Percentiles rank a stretch among this genome's conserved stretches.
Evolutionary conservation across 2,888 invertebrate genomes (phyloP).

Genomic region (Dicroscelio sp.): DNA sequence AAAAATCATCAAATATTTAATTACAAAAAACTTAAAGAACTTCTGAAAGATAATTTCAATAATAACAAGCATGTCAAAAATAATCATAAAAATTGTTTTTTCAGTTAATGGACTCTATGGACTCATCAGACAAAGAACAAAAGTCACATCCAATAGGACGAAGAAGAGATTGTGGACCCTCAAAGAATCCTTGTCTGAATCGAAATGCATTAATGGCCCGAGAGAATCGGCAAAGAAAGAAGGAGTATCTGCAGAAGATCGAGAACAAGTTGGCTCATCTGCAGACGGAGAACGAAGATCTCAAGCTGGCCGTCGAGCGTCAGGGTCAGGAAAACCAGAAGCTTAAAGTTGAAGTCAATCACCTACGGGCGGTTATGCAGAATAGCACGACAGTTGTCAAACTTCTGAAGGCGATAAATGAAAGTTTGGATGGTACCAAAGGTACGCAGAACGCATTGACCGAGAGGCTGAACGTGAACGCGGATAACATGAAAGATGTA

Average conservation of each 20-base stretch:
- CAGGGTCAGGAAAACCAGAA: constrained; percentile 92
- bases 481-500: constrained; percentile 41
- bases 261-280: constrained; percentile 92
- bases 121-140: constrained; percentile 25
- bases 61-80: not conserved
- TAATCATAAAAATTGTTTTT: not conserved
- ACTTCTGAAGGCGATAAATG: constrained; percentile 91
- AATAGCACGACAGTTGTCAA: constrained; percentile 92
- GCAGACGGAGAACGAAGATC: constrained; percentile 91
- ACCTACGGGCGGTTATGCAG: constrained; percentile 92
- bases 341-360: constrained; percentile 92
- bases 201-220: constrained; percentile 93
- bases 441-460: constrained; percentile 35
- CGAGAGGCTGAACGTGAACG: constrained; percentile 59
- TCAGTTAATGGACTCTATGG: not conserved
- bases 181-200: constrained; percentile 91
- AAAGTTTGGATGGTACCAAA: constrained; percentile 79
- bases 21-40: not conserved
- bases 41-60: not conserved
- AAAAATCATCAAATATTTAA: too few species aligned
- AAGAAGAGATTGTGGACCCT: constrained; percentile 86
- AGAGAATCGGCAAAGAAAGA: constrained; percentile 93
- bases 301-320: constrained; percentile 91
- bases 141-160: constrained; percentile 55
- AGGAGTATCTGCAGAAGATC: constrained; percentile 92